Conservation (phyloP, 2,113 vertebrate species). For the Hippopotamus amphibius region DNA sequence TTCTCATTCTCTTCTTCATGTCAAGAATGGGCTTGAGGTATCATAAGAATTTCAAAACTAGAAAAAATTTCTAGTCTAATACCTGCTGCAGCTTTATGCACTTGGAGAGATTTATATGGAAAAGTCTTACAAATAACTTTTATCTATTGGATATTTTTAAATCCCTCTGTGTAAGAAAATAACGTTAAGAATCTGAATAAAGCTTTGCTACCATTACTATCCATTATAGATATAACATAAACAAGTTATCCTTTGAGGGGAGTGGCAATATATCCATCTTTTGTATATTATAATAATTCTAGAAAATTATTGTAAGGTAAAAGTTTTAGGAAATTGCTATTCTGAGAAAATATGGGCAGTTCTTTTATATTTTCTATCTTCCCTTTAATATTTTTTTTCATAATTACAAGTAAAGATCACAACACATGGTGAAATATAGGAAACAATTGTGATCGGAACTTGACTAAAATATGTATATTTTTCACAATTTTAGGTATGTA, state of each 20-base stretch:
- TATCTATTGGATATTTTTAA: not conserved
- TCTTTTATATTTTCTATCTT: not conserved
- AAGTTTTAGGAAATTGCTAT: not conserved
- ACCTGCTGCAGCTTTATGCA: not conserved
- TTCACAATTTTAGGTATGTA: not conserved
- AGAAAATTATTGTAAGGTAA: not conserved
- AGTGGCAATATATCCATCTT: not conserved
- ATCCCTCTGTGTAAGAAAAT: not conserved
- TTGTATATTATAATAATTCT: not conserved
- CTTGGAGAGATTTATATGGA: not conserved
- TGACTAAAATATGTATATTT: not conserved
- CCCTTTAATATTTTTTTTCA: not conserved
- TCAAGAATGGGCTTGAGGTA: not conserved
- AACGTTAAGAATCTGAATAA: not conserved
- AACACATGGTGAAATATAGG: not conserved
- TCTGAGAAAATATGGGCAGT: not conserved
- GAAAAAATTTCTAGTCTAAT: not conserved
- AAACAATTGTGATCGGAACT: not conserved
- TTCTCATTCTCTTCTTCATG: constrained; percentile 47
- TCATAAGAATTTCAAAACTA: constrained; percentile 37
- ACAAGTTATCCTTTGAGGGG: not conserved
- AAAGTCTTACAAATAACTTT: not conserved
- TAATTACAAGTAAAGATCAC: not conserved
- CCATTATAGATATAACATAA: not conserved
- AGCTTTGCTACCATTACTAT: not conserved